These are phyloP conservation scores for Metalampra italica DNA, from an alignment of 2,888 invertebrate genomes.

Conservation along the genomic window DNA sequence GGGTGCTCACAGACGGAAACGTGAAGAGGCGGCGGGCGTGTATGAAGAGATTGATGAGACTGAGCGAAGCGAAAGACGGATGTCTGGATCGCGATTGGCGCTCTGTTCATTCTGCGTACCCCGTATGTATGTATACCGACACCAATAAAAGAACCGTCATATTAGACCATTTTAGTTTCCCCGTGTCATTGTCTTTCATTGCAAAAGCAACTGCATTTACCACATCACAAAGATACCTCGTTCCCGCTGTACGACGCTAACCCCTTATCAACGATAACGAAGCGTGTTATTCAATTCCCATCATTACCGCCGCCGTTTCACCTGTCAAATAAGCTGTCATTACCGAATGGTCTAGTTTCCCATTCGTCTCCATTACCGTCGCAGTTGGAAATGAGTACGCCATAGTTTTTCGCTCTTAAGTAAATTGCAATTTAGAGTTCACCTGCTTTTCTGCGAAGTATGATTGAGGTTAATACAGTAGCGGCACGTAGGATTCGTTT, in stretches of 20 bases:
- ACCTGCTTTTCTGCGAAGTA: not conserved
- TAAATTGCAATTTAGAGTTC: not conserved
- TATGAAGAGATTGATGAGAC: no score
- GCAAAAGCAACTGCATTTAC: not conserved
- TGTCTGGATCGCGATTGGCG: no score
- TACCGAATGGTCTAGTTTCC: constrained; percentile 14
- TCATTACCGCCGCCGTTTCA: constrained; percentile 24
- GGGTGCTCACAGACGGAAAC: no score
- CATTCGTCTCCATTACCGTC: constrained; percentile 12
- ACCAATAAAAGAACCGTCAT: no score
- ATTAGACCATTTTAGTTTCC: no score
- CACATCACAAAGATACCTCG: not conserved
- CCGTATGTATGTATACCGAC: no score
- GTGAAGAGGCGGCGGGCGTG: no score
- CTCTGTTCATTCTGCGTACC: no score
- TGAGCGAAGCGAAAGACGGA: no score
- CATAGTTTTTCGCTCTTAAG: not conserved
- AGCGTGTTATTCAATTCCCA: constrained; percentile 18
- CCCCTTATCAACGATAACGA: not conserved
- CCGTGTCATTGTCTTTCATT: not conserved
- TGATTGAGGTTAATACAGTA: not conserved
- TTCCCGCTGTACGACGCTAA: not conserved
- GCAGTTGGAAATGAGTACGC: not conserved
- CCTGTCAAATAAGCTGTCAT: constrained; percentile 23
- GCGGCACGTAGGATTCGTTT: no score